Evolutionary conservation across 2,113 vertebrate genomes (phyloP).

Genomic region (Bufo gargarizans): DNA sequence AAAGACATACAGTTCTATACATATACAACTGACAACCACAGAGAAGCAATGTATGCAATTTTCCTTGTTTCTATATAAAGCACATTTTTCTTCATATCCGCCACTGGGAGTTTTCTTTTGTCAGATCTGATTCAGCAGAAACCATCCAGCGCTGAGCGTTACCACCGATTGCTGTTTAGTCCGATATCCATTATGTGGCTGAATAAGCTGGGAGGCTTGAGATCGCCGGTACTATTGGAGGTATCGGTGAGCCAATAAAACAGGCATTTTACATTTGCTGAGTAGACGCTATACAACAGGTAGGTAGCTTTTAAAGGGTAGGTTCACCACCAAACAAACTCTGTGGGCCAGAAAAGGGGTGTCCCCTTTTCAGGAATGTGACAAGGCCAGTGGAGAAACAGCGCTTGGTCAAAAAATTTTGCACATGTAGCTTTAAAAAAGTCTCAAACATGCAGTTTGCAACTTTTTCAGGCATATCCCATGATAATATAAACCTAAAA

Average conservation of each 20-base stretch:
- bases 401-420: too few species aligned
- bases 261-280: neutral
- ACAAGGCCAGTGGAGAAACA: too few species aligned
- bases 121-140: neutral
- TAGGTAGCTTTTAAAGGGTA: too few species aligned
- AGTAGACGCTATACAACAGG: neutral
- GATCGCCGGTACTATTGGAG: neutral
- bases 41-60: conserved; percentile 50
- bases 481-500: too few species aligned
- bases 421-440: too few species aligned
- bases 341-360: too few species aligned
- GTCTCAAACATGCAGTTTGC: too few species aligned
- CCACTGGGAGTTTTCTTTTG: conserved; percentile 25
- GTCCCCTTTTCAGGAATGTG: too few species aligned
- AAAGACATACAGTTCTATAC: conserved; percentile 38
- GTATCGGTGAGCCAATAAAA: neutral
- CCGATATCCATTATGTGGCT: neutral
- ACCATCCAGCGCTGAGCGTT: neutral
- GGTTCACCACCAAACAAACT: too few species aligned
- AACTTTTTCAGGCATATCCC: too few species aligned
- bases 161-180: neutral
- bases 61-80: conserved; percentile 54
- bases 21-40: conserved; percentile 23
- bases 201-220: neutral
- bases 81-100: conserved; percentile 35